A percentile compares a stretch with the other conserved stretches of the same genome.
These are phyloP conservation scores for Crocodylus rhombifer DNA, from an alignment of 2,797 vertebrate species.

Conservation along the genomic window DNA sequence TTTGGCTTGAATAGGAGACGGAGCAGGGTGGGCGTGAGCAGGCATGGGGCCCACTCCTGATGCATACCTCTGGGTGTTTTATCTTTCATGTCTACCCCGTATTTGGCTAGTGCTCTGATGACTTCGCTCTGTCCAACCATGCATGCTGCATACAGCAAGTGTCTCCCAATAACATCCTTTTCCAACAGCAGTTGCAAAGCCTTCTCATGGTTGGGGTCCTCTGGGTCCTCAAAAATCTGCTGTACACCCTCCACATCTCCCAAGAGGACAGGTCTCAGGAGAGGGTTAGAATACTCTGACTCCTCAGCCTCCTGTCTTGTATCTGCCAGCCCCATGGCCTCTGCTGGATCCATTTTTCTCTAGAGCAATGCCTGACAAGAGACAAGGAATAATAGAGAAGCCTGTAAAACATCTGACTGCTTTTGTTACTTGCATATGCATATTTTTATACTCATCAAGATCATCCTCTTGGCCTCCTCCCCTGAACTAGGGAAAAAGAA, in stretches of 20 bases:
- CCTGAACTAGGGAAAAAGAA: neutral
- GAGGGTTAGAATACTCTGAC: slow-evolving; percentile 19
- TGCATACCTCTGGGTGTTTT: slow-evolving; percentile 81
- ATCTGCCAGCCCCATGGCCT: neutral
- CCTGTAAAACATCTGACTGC: neutral
- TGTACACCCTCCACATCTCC: slow-evolving; percentile 74
- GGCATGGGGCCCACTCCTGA: neutral
- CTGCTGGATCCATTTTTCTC: neutral
- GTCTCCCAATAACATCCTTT: slow-evolving; percentile 81
- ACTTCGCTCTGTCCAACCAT: slow-evolving; percentile 79
- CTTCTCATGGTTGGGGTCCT: slow-evolving; percentile 56
- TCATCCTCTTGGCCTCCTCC: neutral
- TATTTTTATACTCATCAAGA: neutral
- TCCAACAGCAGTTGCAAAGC: slow-evolving; percentile 64
- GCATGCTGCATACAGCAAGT: slow-evolving; percentile 75
- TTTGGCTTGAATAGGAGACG: neutral
- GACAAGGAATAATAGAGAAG: neutral
- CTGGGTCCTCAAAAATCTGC: slow-evolving; percentile 69
- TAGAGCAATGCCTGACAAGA: slow-evolving; percentile 16
- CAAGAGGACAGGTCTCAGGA: slow-evolving; percentile 69
- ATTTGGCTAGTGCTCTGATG: slow-evolving; percentile 77
- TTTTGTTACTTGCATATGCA: neutral
- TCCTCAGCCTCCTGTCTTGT: neutral
- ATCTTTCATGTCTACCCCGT: slow-evolving; percentile 81
- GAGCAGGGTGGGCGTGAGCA: neutral